Evolutionary conservation across 2,888 invertebrate genomes (phyloP), one percentile per base, ranked within the genome.

Genomic region (Diplolepis rosae): DNA sequence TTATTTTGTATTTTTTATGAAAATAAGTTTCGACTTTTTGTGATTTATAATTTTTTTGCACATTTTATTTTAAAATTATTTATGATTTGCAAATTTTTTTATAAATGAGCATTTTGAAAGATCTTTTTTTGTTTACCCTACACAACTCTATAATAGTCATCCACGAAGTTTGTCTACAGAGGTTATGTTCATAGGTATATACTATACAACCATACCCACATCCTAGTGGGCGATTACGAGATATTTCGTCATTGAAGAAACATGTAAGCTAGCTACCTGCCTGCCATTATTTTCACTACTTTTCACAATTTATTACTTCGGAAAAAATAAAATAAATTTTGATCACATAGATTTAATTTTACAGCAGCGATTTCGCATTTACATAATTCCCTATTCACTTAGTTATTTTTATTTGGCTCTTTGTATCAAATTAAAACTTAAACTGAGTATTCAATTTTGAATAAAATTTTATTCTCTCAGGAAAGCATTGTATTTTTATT

Each of bases 211-310:
- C 22, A 18, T 61, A 61, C 61, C 61, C 61, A 24, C 61, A 61
- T 61, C 56, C 35, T 56, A 35, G 39, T 61, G 61, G 39, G 61
- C 61, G 61, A 61, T 39, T 4, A 45, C 45, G 45, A 45, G 35
- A 22, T 35, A 61, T 61, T 61, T 61, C 61, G 39, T 39, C 39
- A 39, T 39, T 35, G 35, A 39, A 24, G 39, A 39, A 61, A 61
- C 24, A 61, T 61, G 45, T 45, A 11, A 45, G 18, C 18, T 32
- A 35, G 22, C n/a, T 61, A 61, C 61, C 24, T 61, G 61, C 32
- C n/a, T 61, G n/a, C 24, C 35, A 6, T 61, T 61, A 39, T 61
- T n/a, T 22, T 18, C n/a, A 39, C 35, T 28, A 30, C 18, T 54
- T 4, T 54, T 54, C 30, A 35, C 11, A 22, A 35, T 39, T 39